Evolutionary conservation across 2,113 vertebrate genomes (phyloP), one percentile per base, ranked within the genome.

Genomic region (Dryoscopus gambensis): DNA sequence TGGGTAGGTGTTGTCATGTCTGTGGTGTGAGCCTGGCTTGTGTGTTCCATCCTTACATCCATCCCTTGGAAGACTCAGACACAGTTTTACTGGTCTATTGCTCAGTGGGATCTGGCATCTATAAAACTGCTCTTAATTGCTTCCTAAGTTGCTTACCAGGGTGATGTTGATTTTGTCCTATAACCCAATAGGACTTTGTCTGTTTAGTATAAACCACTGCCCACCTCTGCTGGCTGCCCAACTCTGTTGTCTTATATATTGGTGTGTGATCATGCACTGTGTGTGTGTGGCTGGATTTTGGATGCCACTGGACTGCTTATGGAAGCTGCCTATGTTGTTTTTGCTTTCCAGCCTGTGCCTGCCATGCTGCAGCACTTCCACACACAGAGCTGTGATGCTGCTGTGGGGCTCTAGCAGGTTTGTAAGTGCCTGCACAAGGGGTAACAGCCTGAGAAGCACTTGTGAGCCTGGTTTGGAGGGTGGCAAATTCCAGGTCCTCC

Each of bases 41-140:
- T 5, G 64, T 77, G 82, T 63, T 90, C n/a, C 46, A 46, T 82
- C 92, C 88, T 78, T 31, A n/a, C 78, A 89, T 15, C 16, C 30
- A 13, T 86, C 87, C 56, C 46, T 93, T 90, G 81, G 93, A 92
- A 95, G 95, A 81, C 35, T 73, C 52, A 49, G 90, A 50, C 59
- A 16, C 2, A 2, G 40, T 87, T 97, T 98, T 97, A 96, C 95
- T 94, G 87, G 37, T 86, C 90, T 93, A 5, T 68, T 0, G 40
- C 94, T 77, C 95, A 92, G 94, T 7, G 0, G 95, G 97, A 63
- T 60, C 77, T 82, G 92, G 75, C 87, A 75, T 86, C 85, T 96
- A 93, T 92, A 96, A 96, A 97, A 77, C 68, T 70, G 53, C 67
- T 97, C 79, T 69, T 95, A 95, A 96, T 96, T 97, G 88, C 94